phyloP scores from a whole-genome alignment of 1,140 invertebrate species.

The Apis laboriosa region DNA sequence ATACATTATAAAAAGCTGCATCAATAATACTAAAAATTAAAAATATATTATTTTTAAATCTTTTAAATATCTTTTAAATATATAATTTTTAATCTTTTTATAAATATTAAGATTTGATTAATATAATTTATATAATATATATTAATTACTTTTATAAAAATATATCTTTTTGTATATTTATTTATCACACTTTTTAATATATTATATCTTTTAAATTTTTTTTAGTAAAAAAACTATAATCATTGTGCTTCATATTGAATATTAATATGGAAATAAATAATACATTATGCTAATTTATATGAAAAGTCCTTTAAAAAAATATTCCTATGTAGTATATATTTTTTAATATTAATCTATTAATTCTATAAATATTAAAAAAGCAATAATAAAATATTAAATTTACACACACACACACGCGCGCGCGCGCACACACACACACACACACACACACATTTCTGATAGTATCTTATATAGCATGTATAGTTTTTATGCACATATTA shows the following conservation, averaged over 20 bases:
- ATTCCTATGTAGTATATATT: not conserved
- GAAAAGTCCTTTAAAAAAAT: not conserved
- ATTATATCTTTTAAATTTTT: conserved; percentile 1
- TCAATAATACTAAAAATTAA: no score
- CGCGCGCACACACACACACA: no score
- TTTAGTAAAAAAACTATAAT: not conserved
- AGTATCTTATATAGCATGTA: no score
- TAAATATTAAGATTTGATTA: not conserved
- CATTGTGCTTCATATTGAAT: not conserved
- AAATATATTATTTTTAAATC: no score
- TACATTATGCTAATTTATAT: not conserved
- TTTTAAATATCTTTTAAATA: not conserved
- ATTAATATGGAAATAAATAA: not conserved
- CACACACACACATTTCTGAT: no score
- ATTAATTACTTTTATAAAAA: conserved; percentile 3
- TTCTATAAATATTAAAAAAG: not conserved
- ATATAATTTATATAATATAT: conserved; percentile 12
- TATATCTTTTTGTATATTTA: conserved; percentile 6
- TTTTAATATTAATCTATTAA: not conserved
- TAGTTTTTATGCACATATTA: not conserved
- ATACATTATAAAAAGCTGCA: no score
- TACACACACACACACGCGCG: no score
- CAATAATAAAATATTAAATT: not conserved
- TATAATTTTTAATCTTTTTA: conserved; percentile 28
- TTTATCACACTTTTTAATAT: conserved; percentile 8